Evolutionary conservation across 2,888 invertebrate genomes (phyloP), one percentile per base, ranked within the genome.

Genomic region (Diloba caeruleocephala): DNA sequence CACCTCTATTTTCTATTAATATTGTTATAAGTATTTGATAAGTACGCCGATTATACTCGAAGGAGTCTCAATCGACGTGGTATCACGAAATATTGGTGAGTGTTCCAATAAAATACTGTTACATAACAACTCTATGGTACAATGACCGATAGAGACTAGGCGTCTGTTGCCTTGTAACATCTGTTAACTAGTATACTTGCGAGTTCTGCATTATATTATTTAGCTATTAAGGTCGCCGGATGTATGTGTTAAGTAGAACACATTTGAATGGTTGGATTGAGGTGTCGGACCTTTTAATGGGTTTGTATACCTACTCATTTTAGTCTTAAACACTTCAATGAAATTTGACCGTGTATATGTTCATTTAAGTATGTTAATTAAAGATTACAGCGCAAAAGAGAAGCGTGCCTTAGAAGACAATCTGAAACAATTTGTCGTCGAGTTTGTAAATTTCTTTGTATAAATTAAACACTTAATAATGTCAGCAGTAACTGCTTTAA

Each of bases 191-290:
- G 44, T 29, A 42, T 21, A 41, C 31, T 44, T 54, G 58, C 46
- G 66, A 21, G 61, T 53, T 48, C 58, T 76, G 73, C 74, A 71
- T 74, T 42, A 65, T 74, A 73, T 74, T 73, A 79, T 79, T 71
- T 72, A 59, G 67, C 49, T 82, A 83, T 79, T 84, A 82, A 82
- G 85, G 84, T 71, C 85, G 66, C 80, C 87, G 85, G 87, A 87
- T 85, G 78, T 79, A 61, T 80, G 76, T 68, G 67, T 62, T 81
- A 82, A 82, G 76, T 85, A 61, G 81, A 80, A 72, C 81, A 76
- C 79, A 79, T 84, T 81, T 84, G 71, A 84, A 82, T 85, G 78
- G 70, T 61, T 58, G 63, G 66, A 74, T 79, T 80, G 70, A 78
- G 59, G 63, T 73, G 67, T 63, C 36, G 55, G 54, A 28, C 52